A percentile compares a stretch with the other conserved stretches of the same genome.
Conservation (phyloP, 2,113 vertebrate species). For the Microcebus lehilahytsara region DNA sequence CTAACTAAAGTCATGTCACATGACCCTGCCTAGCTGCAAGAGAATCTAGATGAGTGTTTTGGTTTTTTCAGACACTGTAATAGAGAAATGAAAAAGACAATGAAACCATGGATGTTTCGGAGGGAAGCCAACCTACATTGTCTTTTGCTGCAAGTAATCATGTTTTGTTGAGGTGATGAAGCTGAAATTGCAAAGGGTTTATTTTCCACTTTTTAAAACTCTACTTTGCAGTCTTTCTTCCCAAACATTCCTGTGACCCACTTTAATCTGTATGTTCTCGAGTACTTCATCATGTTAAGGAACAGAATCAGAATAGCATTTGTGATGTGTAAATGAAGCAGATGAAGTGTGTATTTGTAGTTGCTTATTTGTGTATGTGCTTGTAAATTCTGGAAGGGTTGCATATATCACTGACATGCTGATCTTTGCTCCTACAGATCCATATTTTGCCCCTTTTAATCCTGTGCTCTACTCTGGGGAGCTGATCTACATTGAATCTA, state of each 20-base stretch:
- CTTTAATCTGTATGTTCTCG: not conserved
- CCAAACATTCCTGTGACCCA: not conserved
- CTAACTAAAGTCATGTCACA: not conserved
- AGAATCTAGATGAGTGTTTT: not conserved
- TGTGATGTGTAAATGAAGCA: not conserved
- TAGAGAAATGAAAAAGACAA: not conserved
- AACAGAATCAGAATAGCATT: not conserved
- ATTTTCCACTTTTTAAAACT: conserved; percentile 2
- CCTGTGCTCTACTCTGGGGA: not conserved
- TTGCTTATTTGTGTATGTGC: not conserved
- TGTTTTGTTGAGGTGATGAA: not conserved
- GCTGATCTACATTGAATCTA: not conserved
- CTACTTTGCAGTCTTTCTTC: not conserved
- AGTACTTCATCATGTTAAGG: not conserved
- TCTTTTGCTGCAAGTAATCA: not conserved
- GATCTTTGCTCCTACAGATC: not conserved
- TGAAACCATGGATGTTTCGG: not conserved
- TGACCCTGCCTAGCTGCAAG: not conserved
- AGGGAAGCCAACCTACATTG: not conserved
- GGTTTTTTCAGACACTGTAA: not conserved
- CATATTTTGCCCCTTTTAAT: not conserved
- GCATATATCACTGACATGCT: not conserved
- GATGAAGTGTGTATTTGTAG: not conserved
- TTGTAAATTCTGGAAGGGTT: not conserved
- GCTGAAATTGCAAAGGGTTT: not conserved